phyloP scores from a whole-genome alignment of 2,113 vertebrate genomes.

The Poeciliopsis turrubarensis region DNA sequence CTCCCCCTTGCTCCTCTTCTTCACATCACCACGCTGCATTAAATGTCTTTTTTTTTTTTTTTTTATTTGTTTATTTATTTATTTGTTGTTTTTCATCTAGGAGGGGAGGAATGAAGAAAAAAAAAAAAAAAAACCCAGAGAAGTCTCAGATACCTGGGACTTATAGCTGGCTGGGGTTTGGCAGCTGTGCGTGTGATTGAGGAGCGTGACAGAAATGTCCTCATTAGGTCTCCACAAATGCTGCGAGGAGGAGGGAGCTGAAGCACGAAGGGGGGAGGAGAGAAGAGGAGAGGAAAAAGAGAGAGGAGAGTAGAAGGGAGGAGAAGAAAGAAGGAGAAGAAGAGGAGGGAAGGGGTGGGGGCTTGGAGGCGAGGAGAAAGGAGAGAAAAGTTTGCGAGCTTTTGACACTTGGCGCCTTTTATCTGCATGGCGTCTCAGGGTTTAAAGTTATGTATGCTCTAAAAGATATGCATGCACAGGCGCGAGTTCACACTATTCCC shows the following conservation, averaged over 20 bases:
- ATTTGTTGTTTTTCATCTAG: constrained; percentile 73
- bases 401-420: constrained; percentile 80
- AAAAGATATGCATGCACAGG: constrained; percentile 56
- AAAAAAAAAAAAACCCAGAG: constrained; percentile 12
- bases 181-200: constrained; percentile 79
- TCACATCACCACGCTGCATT: constrained; percentile 71
- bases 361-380: constrained; percentile 32
- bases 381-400: constrained; percentile 76
- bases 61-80: constrained; percentile 71
- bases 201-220: constrained; percentile 83
- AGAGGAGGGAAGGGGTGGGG: constrained; percentile 8
- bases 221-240: constrained; percentile 82
- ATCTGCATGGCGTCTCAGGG: constrained; percentile 67
- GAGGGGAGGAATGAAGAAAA: background rate
- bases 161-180: constrained; percentile 64
- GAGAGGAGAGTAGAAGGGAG: constrained; percentile 18
- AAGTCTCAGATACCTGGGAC: constrained; percentile 76
- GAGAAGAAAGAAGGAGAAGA: constrained; percentile 15
- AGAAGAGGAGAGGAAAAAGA: constrained; percentile 28
- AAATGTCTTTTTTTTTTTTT: constrained; percentile 74
- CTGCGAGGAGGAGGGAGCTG: constrained; percentile 69
- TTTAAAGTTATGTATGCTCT: constrained; percentile 72
- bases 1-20: constrained; percentile 65
- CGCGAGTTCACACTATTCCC: constrained; percentile 26
- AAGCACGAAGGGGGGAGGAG: constrained; percentile 47